phyloP scores from a whole-genome alignment of 2,113 vertebrate species.

The Australoheros scitulus region DNA sequence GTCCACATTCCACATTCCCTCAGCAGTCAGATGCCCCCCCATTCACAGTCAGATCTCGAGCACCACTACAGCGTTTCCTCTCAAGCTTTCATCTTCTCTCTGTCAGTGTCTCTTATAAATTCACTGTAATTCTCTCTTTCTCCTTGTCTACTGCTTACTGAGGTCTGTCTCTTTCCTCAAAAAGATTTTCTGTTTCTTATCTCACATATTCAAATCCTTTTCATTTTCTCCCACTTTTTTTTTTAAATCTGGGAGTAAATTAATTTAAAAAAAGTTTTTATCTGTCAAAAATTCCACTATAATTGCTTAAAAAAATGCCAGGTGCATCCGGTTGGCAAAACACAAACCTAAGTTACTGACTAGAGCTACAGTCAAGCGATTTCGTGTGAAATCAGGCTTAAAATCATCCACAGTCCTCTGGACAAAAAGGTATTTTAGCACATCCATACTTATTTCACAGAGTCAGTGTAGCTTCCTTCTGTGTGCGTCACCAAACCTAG shows the following conservation, averaged over 20 bases:
- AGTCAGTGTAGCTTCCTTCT: neutral
- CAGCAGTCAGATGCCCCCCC: constrained; percentile 3
- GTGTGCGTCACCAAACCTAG: neutral
- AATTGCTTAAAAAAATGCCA: neutral
- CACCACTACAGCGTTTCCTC: constrained; percentile 8
- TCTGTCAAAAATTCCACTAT: neutral
- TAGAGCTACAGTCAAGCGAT: neutral
- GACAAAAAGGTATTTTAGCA: neutral
- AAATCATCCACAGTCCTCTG: neutral
- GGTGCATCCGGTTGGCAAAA: neutral
- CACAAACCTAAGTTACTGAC: neutral
- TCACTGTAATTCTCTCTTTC: constrained; percentile 18
- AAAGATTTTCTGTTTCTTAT: neutral
- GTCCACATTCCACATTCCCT: neutral
- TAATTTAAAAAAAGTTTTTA: neutral
- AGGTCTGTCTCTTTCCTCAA: neutral
- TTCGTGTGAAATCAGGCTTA: neutral
- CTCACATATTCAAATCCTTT: neutral
- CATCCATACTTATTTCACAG: neutral
- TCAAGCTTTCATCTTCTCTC: constrained; percentile 23
- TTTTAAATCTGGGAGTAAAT: neutral
- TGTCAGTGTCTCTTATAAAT: constrained; percentile 15
- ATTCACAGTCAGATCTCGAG: constrained; percentile 29
- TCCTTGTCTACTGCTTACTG: neutral
- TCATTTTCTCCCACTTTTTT: neutral